Percentiles rank a stretch among this genome's conserved stretches.
Evolutionary conservation across 2,113 vertebrate species (phyloP).

Genomic region (Turdus rufiventris): DNA sequence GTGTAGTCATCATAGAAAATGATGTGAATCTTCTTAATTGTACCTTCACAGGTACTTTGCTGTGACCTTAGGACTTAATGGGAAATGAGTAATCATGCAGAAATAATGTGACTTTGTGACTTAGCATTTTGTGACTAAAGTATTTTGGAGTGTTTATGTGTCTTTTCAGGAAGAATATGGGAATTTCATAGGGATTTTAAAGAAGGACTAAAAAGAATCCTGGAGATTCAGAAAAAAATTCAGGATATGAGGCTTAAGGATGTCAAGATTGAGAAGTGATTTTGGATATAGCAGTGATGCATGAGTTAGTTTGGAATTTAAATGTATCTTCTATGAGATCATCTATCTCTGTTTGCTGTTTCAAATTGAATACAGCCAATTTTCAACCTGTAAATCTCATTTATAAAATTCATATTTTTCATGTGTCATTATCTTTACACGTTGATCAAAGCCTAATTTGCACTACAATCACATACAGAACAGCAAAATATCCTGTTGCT

Average conservation of each 20-base stretch:
- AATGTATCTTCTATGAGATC: background rate
- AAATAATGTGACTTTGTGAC: background rate
- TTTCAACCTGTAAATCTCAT: background rate
- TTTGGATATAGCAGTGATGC: background rate
- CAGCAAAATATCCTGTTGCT: background rate
- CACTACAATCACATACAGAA: background rate
- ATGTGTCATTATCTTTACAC: background rate
- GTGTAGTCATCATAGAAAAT: background rate
- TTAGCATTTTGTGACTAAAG: background rate
- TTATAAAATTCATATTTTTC: background rate
- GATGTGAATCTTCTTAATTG: background rate
- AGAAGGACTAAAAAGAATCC: background rate
- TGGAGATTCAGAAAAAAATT: background rate
- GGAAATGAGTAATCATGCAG: background rate
- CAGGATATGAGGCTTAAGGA: background rate
- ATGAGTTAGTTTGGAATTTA: background rate
- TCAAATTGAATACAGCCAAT: background rate
- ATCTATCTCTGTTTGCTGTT: background rate
- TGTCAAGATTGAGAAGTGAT: background rate
- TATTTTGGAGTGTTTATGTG: background rate
- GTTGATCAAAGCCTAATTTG: background rate
- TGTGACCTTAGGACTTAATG: background rate
- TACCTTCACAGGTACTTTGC: background rate
- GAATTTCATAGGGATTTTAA: background rate
- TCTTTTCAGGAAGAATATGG: background rate